These are phyloP conservation scores for Scaptomyza reducta DNA, from an alignment of 2,888 invertebrate species.

Conservation along the genomic window DNA sequence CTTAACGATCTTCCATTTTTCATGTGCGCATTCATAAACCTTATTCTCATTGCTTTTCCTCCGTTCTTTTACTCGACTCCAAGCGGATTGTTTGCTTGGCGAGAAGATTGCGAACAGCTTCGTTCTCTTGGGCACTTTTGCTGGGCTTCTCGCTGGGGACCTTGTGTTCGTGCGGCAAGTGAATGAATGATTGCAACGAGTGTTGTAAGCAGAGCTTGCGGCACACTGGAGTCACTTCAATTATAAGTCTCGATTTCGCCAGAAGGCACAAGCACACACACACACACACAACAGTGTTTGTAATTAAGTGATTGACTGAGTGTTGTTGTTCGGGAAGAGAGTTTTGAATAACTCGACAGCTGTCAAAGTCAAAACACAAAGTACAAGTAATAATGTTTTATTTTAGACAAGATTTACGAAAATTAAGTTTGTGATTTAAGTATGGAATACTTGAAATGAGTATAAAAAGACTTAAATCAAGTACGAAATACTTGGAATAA, in stretches of 20 bases:
- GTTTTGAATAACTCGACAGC: conserved; percentile 32
- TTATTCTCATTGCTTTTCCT: conserved; percentile 61
- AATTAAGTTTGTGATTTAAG: no score
- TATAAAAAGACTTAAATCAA: no score
- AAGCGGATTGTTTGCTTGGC: conserved; percentile 60
- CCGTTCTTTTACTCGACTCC: conserved; percentile 6
- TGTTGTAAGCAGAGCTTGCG: conserved; percentile 62
- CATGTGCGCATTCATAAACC: conserved; percentile 84
- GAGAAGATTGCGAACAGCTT: conserved; percentile 45
- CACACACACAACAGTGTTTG: no score
- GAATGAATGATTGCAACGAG: conserved; percentile 74
- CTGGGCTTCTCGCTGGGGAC: conserved; percentile 5
- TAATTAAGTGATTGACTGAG: not conserved
- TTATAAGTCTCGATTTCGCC: conserved; percentile 30
- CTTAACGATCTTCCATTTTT: conserved; percentile 84
- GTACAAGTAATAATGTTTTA: no score
- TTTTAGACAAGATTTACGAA: not conserved
- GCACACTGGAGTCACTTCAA: conserved; percentile 49
- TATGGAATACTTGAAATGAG: no score
- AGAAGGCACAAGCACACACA: not conserved
- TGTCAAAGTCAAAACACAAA: conserved; percentile 20
- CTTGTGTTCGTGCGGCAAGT: conserved; percentile 41
- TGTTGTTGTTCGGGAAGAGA: conserved; percentile 21
- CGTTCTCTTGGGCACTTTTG: conserved; percentile 8
- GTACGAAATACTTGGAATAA: no score